phyloP scores from a whole-genome alignment of 2,113 vertebrate genomes.

The Ifrita kowaldi region DNA sequence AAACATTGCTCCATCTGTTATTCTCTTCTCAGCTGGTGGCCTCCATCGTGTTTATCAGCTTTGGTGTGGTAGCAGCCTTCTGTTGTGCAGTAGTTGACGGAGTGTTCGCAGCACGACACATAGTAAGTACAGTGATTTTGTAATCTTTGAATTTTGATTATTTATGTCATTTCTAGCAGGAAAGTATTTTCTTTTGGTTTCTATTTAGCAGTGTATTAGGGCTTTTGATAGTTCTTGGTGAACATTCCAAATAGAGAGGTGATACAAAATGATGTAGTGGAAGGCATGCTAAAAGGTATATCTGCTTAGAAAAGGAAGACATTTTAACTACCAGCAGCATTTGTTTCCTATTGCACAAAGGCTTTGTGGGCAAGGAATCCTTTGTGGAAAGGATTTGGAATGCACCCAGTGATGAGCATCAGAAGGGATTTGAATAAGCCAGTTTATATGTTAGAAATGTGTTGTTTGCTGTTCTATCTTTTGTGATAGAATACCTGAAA shows the following conservation, averaged over 20 bases:
- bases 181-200: neutral
- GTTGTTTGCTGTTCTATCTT: neutral
- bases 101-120: slow-evolving; percentile 87
- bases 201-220: neutral
- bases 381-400: neutral
- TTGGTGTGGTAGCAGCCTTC: slow-evolving; percentile 88
- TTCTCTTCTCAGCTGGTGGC: slow-evolving; percentile 80
- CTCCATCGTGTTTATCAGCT: slow-evolving; percentile 91
- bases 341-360: neutral
- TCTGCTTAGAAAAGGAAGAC: neutral
- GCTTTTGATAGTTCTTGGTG: neutral
- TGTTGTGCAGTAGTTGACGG: slow-evolving; percentile 90
- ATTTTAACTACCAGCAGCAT: neutral
- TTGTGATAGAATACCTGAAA: neutral
- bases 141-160: neutral
- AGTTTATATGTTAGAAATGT: neutral
- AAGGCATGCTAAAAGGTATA: neutral
- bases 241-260: neutral
- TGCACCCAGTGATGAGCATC: neutral
- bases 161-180: neutral
- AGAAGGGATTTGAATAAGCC: neutral
- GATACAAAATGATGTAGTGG: neutral
- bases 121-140: slow-evolving; percentile 78
- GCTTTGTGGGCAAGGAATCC: neutral
- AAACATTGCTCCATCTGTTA: neutral